phyloP scores from a whole-genome alignment of 1,140 invertebrate species.

The Doryteuthis pealeii region DNA sequence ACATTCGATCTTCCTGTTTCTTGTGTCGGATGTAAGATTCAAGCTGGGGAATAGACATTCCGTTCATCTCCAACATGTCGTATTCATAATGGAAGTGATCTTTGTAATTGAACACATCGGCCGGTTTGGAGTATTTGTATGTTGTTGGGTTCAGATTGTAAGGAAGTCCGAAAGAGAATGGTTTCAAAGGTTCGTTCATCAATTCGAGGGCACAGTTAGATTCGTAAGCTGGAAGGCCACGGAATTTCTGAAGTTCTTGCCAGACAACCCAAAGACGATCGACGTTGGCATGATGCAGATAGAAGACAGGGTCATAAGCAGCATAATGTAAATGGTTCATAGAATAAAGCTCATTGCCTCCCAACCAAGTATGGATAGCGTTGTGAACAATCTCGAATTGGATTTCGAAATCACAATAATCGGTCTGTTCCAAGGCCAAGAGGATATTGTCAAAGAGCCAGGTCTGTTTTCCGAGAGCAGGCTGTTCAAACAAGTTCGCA shows the following conservation, averaged over 20 bases:
- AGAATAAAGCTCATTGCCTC: constrained; percentile 18
- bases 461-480: constrained; percentile 23
- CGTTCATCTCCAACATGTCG: constrained; percentile 31
- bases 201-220: constrained; percentile 12
- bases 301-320: constrained; percentile 31
- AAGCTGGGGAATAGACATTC: constrained; percentile 27
- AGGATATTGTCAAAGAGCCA: constrained; percentile 21
- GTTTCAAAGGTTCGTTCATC: constrained; percentile 11
- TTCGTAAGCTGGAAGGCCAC: constrained; percentile 11
- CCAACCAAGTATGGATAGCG: constrained; percentile 29
- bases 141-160: constrained; percentile 13
- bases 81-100: constrained; percentile 24
- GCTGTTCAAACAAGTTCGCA: constrained; percentile 16
- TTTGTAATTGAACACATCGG: constrained; percentile 30
- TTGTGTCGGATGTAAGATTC: constrained; percentile 16
- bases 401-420: constrained; percentile 29
- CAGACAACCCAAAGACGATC: constrained; percentile 28
- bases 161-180: constrained; percentile 10
- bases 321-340: constrained; percentile 21
- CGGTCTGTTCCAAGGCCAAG: constrained; percentile 26
- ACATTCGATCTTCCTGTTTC: constrained; percentile 22
- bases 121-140: constrained; percentile 9
- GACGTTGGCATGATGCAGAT: constrained; percentile 24
- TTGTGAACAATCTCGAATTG: constrained; percentile 34
- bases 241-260: constrained; percentile 21